These are phyloP conservation scores for Stegana nigrithorax DNA, from an alignment of 2,888 invertebrate genomes.

Conservation along the genomic window DNA sequence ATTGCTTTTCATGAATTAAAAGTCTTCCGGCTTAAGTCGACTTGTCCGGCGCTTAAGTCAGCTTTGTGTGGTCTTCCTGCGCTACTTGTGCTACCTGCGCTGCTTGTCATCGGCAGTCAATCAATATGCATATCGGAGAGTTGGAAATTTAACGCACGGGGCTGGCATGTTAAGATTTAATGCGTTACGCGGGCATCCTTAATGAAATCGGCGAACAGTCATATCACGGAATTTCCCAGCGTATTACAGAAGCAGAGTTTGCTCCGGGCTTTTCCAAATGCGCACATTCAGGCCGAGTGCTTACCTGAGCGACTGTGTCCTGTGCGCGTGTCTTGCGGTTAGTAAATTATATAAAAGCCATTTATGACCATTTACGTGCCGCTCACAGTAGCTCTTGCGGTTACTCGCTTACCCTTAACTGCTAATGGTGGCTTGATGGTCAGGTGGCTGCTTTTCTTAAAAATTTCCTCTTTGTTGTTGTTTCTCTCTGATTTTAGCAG, in stretches of 20 bases:
- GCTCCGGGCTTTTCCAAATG: background rate
- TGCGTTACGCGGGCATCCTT: slow-evolving; percentile 55
- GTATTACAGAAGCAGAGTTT: background rate
- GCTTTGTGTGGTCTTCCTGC: background rate
- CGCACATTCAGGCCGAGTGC: background rate
- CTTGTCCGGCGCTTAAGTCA: slow-evolving; percentile 51
- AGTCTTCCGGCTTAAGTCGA: slow-evolving; percentile 58
- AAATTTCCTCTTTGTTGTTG: too few relatives aligned
- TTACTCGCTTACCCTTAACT: too few relatives aligned
- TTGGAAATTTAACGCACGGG: slow-evolving; percentile 37
- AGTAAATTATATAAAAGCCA: too few relatives aligned
- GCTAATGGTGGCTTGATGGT: too few relatives aligned
- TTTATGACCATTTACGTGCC: slow-evolving; percentile 32
- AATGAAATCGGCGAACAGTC: slow-evolving; percentile 43
- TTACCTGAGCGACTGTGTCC: slow-evolving; percentile 21
- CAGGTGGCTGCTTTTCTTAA: too few relatives aligned
- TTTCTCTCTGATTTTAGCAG: too few relatives aligned
- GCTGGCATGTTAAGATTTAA: slow-evolving; percentile 62
- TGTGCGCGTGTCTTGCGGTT: slow-evolving; percentile 51
- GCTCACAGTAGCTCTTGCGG: slow-evolving; percentile 45
- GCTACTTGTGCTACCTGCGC: slow-evolving; percentile 30
- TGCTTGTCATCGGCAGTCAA: slow-evolving; percentile 55
- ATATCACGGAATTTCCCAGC: slow-evolving; percentile 43
- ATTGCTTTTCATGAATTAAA: slow-evolving; percentile 21
- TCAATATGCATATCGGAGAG: slow-evolving; percentile 40